A percentile compares a stretch with the other conserved stretches of the same genome.
These are phyloP conservation scores for Dryomyza anilis DNA, from an alignment of 2,888 invertebrate species.

Conservation along the genomic window DNA sequence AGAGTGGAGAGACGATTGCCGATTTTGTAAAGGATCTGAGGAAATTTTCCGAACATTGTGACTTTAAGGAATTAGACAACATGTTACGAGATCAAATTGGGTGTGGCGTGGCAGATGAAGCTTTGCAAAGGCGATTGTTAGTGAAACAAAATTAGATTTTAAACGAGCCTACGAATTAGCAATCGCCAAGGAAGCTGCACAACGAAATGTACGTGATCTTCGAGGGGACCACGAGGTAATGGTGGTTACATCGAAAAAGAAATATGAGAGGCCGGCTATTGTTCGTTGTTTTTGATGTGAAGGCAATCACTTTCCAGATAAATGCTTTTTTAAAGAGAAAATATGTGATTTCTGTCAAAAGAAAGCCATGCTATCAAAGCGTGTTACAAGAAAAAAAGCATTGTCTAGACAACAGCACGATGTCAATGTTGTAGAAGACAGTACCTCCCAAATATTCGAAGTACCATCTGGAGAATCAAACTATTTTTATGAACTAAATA, in stretches of 20 bases:
- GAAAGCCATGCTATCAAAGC: too few relatives aligned
- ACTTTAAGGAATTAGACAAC: constrained; percentile 13
- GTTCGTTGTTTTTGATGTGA: too few relatives aligned
- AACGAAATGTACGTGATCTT: neutral
- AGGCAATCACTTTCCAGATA: too few relatives aligned
- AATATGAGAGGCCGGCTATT: too few relatives aligned
- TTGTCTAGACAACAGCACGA: too few relatives aligned
- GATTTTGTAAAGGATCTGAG: constrained; percentile 17
- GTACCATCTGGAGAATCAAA: neutral
- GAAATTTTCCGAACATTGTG: constrained; percentile 21
- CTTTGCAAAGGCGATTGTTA: neutral
- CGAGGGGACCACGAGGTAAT: too few relatives aligned
- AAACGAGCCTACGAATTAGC: constrained; percentile 9
- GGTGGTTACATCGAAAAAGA: too few relatives aligned
- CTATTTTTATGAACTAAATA: neutral
- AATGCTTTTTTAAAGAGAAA: too few relatives aligned
- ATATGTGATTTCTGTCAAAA: too few relatives aligned
- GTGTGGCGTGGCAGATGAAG: constrained; percentile 1
- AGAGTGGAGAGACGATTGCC: constrained; percentile 9
- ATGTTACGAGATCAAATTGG: constrained; percentile 10
- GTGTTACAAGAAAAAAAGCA: too few relatives aligned
- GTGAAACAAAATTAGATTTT: neutral
- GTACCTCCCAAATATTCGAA: neutral
- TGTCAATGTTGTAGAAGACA: neutral
- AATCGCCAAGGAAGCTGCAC: constrained; percentile 15